phyloP scores from a whole-genome alignment of 1,140 invertebrate species.

The Sarcophaga peregrina region DNA sequence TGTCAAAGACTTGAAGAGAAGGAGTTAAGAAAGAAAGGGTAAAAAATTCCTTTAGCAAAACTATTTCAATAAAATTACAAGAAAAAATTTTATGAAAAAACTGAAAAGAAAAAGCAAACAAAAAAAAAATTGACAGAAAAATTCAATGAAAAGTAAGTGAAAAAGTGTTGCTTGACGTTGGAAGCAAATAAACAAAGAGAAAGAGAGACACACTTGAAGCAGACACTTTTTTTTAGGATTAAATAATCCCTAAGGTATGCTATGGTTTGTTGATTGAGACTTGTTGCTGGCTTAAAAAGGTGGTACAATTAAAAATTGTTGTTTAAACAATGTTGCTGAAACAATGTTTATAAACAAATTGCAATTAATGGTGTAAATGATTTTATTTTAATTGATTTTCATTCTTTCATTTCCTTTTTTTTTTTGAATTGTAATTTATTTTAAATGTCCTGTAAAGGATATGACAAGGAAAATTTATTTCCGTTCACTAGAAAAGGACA shows the following conservation, averaged over 20 bases:
- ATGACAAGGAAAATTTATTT: too few species aligned
- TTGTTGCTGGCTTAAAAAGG: not conserved
- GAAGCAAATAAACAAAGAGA: not conserved
- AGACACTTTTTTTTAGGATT: not conserved
- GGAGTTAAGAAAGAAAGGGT: too few species aligned
- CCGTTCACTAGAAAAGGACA: too few species aligned
- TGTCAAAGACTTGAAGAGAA: too few species aligned
- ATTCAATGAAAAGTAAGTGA: not conserved
- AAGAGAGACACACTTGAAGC: not conserved
- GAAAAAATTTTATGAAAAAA: not conserved
- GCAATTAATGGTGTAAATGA: not conserved
- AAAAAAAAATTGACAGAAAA: not conserved
- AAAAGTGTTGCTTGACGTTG: not conserved
- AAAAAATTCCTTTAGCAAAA: not conserved
- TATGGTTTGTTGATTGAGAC: not conserved
- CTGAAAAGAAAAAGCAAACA: not conserved
- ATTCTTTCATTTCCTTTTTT: too few species aligned
- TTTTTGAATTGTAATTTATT: too few species aligned
- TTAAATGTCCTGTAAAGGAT: too few species aligned
- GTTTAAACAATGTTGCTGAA: not conserved
- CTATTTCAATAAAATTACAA: slow-evolving; percentile 9
- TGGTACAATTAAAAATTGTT: not conserved
- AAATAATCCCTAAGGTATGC: slow-evolving; percentile 9
- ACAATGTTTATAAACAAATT: not conserved
- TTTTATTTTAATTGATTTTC: too few species aligned